Conservation (phyloP, 2,797 vertebrate genomes). For the Bradypus variegatus region DNA sequence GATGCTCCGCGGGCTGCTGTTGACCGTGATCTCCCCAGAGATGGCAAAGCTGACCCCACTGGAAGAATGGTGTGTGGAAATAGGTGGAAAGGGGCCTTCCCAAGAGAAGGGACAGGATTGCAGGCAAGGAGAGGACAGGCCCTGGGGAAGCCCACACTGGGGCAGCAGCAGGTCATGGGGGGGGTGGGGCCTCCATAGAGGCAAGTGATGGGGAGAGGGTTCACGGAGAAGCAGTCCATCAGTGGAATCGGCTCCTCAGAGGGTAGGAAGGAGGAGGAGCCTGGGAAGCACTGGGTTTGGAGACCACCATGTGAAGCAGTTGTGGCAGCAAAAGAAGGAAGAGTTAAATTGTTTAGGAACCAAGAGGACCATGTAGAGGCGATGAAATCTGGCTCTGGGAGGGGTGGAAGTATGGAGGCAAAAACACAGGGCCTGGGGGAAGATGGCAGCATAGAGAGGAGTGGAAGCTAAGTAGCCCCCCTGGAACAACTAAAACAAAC, state of each 20-base stretch:
- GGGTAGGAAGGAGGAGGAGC: background rate
- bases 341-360: too few relatives aligned
- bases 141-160: background rate
- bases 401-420: rapidly evolving
- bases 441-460: too few relatives aligned
- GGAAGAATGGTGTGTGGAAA: too few relatives aligned
- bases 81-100: background rate
- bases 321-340: background rate
- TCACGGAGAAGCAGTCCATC: too few relatives aligned
- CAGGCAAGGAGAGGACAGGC: background rate
- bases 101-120: too few relatives aligned
- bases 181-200: background rate
- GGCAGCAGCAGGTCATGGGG: background rate
- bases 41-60: background rate
- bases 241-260: too few relatives aligned
- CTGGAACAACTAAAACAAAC: too few relatives aligned
- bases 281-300: background rate
- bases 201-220: background rate
- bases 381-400: background rate
- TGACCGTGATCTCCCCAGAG: background rate
- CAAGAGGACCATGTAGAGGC: background rate
- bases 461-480: too few relatives aligned
- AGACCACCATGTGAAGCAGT: background rate
- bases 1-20: background rate
- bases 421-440: rapidly evolving